Base-by-base conservation (phyloP, 2,888 invertebrate genomes). In the Chymomyza caudatula region DNA sequence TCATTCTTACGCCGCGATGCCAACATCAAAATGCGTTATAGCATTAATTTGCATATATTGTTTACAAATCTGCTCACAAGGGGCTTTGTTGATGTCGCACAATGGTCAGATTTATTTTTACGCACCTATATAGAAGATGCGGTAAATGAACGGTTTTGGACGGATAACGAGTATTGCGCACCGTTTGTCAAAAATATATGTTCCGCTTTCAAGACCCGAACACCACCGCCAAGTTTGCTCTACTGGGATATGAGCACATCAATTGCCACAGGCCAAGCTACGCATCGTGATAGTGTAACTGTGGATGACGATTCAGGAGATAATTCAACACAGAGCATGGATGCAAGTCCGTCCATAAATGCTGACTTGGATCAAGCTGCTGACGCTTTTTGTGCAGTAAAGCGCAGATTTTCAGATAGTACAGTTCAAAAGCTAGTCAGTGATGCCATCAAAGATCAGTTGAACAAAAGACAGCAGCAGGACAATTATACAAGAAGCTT, bases 61-160 rank as follows among this genome's bases (percentile, higher is more conserved):
- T 95, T 96, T 3, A 94, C 96, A 67, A 98, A 97, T 90, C 92
- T 98, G 83, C 90, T 98, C 60, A 93, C 95, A 86, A 93, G 94
- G 74, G 96, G 96, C 0, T 97, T 94, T 88, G 92, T 93, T 55
- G 96, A 97, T 47, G 95, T 95, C 76, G 94, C 93, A 69, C 94
- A 94, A 78, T 98, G 98, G 98, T 98, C 98, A 0, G 97, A 98
- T 87, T 92, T 93, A 62, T 97, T 98, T 91, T 93, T 98, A 1
- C 96, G 96, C 94, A 93, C 96, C 0, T 98, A 97, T 89, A 94
- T 98, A 67, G 98, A 99, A 87, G 98, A 99, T 91, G 96, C 98
- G 0, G 91, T 97, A 1, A 97, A 96, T 51, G 98, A 99, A 86
- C 92, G 98, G 43, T 93, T 96, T 74, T 98, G 98, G 97, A 96